Evolutionary conservation across 2,797 vertebrate genomes (phyloP), one percentile per base, ranked within the genome.

Genomic region (Adrianichthys oophorus): DNA sequence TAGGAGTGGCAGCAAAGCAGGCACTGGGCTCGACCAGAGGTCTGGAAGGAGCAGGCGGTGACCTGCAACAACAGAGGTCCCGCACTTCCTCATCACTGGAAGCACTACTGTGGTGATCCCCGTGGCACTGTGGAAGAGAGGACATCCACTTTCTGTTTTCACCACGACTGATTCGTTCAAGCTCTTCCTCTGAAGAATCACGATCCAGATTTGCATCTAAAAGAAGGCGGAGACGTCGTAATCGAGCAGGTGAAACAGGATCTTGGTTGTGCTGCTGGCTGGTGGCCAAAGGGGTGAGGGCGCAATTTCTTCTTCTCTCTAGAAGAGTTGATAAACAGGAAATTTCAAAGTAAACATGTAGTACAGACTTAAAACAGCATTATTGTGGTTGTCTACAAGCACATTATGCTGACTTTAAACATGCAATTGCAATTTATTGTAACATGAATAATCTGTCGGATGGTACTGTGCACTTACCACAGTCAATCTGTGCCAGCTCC

Each of bases 41-140:
- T 4, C 77, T 74, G 48, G 68, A 32, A 0, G 80, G 15, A 21
- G 74, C 64, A 0, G 73, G 60, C 1, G 89, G 85, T 0, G 88
- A 86, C 24, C 73, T 75, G n/a, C 86, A 87, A 47, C 81, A 86
- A 16, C 93, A 96, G 74, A 96, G 85, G 85, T 93, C 94, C 79
- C 94, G 94, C 73, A 97, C 94, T 66, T 97, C 95, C 64, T 97
- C 95, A 0, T 97, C 95, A 0, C 95, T 96, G 69, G 95, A 96
- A 74, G 94, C 85, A 8, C 95, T 88, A 83, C 92, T 94, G 85
- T 86, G 87, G 83, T 87, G 87, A 40, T 90, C 94, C 10, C 82
- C 54, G 18, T 92, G 91, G 73, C 91, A 81, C 53, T 83, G 89
- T n/a, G 85, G 84, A 1, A 88, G 66, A 1, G 90, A 50, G 1